Evolutionary conservation across 2,888 invertebrate genomes (phyloP).

Genomic region (Amphipoea oculea): DNA sequence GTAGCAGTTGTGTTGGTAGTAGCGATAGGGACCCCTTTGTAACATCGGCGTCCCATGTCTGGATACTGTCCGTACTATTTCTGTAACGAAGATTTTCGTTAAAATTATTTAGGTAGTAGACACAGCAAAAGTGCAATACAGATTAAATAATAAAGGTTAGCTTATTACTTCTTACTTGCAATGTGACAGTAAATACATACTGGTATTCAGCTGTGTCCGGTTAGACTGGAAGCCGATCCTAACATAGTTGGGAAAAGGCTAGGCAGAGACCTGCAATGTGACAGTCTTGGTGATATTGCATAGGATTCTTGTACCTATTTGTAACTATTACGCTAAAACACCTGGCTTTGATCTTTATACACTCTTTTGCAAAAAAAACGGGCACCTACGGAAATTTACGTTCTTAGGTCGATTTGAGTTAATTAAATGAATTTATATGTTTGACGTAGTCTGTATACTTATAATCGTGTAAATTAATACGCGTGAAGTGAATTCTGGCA

Average conservation of each 20-base stretch:
- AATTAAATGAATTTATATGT: too few species aligned
- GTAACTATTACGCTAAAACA: neutral
- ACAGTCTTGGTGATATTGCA: neutral
- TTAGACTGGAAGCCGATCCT: too few species aligned
- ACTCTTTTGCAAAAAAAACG: too few species aligned
- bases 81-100: slow-evolving; percentile 24
- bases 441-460: too few species aligned
- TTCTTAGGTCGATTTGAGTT: too few species aligned
- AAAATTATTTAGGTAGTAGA: neutral
- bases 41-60: slow-evolving; percentile 54
- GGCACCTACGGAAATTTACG: too few species aligned
- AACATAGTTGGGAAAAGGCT: too few species aligned
- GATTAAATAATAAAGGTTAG: neutral
- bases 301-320: neutral
- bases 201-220: too few species aligned
- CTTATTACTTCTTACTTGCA: slow-evolving; percentile 1
- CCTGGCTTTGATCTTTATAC: too few species aligned
- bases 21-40: slow-evolving; percentile 56
- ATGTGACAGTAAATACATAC: neutral
- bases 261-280: neutral
- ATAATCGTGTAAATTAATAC: too few species aligned
- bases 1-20: slow-evolving; percentile 59
- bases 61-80: slow-evolving; percentile 26
- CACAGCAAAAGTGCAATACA: neutral
- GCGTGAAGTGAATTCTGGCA: too few species aligned